These are phyloP conservation scores for Vollenhovia emeryi DNA, from an alignment of 1,140 invertebrate genomes.

Conservation along the genomic window DNA sequence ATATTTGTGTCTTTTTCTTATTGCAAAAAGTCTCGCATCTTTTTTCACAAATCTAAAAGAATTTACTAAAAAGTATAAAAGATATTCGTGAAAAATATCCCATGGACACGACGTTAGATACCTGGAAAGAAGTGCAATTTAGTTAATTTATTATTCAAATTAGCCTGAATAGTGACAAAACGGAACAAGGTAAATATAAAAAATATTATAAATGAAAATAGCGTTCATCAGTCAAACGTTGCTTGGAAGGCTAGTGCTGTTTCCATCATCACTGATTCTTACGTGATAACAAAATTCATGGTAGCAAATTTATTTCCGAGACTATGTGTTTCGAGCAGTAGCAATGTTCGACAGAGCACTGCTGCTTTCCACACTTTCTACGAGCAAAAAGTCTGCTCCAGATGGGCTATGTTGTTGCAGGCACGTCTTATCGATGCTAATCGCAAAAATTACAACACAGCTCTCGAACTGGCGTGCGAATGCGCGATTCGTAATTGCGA, in stretches of 20 bases:
- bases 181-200: neutral
- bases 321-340: neutral
- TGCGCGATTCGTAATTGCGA: conserved; percentile 53
- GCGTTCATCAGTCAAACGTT: neutral
- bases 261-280: neutral
- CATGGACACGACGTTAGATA: neutral
- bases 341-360: neutral
- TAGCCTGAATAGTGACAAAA: neutral
- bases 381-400: neutral
- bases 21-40: neutral
- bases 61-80: conserved; percentile 5
- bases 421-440: conserved; percentile 46
- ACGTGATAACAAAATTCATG: neutral
- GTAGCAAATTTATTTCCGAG: neutral
- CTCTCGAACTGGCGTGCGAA: conserved; percentile 40
- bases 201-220: too few relatives aligned
- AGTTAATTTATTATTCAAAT: neutral
- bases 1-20: neutral
- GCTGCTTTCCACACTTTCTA: neutral
- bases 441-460: conserved; percentile 60
- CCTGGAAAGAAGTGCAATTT: conserved; percentile 44
- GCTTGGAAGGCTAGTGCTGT: neutral
- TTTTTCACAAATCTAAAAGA: neutral
- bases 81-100: neutral
- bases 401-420: conserved; percentile 6